Base-by-base conservation (phyloP, 2,113 vertebrate genomes). In the Octodon degus region DNA sequence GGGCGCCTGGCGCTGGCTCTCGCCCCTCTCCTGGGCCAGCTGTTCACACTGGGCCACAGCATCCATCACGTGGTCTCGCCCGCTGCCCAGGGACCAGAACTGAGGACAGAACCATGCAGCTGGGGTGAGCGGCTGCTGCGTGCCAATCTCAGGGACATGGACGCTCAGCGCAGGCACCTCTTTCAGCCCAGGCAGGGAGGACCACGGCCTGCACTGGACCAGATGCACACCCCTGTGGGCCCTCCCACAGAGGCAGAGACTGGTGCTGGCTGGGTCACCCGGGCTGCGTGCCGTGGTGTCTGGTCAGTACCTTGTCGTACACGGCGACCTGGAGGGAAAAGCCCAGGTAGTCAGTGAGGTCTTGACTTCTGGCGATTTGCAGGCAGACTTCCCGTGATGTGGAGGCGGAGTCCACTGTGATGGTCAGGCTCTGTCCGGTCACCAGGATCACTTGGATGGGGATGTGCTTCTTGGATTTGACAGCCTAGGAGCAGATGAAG, bases 31-130 rank as follows among this genome's bases (percentile, higher is more conserved):
- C 97, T 97, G 99, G 11, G 98, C 99, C 6, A 99, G 98, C 97
- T 99, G 99, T 95, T 99, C 99, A 19, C 99, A 99, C 98, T 99
- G 99, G 7, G 99, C 99, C 90, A 99, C 99, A 86, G 99, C 99
- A 0, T 99, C 99, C 99, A 99, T 98, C 89, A 99, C 97, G 0
- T 99, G 99, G 74, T 99, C 99, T 0, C 96, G 97, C 25, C 99
- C 99, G 5, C 98, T 98, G n/a, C 99, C 99, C 97, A 99, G 98
- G 34, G 99, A 99, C 99, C 99, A 99, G 53, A 99, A 99, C 99
- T 99, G 96, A 93, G 83, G 80, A 72, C 93, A 89, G 93, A 95
- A 77, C 2, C 10, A 37, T 62, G 34, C 92, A 1, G 24, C 0
- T 13, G 55, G 50, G 25, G 40, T 97, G 11, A 96, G 82, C 0